Evolutionary conservation across 2,888 invertebrate genomes (phyloP).

Genomic region (Campoplex capitator): DNA sequence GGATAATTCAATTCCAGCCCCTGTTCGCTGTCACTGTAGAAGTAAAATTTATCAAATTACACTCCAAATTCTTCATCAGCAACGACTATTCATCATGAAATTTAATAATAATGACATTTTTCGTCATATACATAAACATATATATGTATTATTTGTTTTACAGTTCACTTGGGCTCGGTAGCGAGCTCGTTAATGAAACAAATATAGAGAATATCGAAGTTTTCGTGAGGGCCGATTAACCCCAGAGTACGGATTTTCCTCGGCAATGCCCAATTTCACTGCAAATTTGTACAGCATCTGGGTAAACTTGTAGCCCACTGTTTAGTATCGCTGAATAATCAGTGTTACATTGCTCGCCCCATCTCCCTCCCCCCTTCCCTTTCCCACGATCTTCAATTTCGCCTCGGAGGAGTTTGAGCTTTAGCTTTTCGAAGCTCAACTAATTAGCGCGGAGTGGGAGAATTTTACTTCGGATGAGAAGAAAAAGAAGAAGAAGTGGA

Average conservation of each 20-base stretch:
- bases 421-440: constrained; percentile 58
- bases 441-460: constrained; percentile 52
- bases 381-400: constrained; percentile 51
- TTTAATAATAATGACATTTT: not conserved
- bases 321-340: constrained; percentile 57
- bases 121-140: not conserved
- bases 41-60: not conserved
- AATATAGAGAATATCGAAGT: constrained; percentile 16
- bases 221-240: constrained; percentile 7
- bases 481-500: not conserved
- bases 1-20: not conserved
- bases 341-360: constrained; percentile 54
- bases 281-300: constrained; percentile 40
- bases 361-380: not conserved
- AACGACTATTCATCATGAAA: not conserved
- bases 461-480: constrained; percentile 38
- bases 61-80: not conserved
- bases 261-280: constrained; percentile 24
- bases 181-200: constrained; percentile 4
- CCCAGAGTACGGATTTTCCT: not conserved
- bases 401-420: constrained; percentile 57
- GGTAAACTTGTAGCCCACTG: constrained; percentile 1
- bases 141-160: not conserved
- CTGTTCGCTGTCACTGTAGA: not conserved
- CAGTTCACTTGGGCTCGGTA: not conserved